phyloP scores from a whole-genome alignment of 2,888 invertebrate species.

The Clistopyga incitator region DNA sequence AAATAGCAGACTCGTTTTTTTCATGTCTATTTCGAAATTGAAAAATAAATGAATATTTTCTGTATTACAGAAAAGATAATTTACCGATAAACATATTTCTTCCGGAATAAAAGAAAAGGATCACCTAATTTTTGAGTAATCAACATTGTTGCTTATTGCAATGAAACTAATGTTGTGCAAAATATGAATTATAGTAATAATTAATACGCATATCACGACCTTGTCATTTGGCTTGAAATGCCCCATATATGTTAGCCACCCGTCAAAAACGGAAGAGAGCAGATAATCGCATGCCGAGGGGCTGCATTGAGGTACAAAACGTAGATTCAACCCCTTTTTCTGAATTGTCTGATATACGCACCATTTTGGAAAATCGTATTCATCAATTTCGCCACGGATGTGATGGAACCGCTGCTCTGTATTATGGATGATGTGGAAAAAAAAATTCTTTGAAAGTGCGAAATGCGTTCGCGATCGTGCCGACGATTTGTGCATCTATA shows the following conservation, averaged over 20 bases:
- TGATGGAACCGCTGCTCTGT: background rate
- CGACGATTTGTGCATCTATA: background rate
- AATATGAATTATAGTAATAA: too few relatives aligned
- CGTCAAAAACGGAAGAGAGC: background rate
- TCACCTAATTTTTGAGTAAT: too few relatives aligned
- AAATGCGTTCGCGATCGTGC: background rate
- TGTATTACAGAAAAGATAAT: too few relatives aligned
- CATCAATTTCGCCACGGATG: background rate
- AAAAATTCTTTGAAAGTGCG: constrained; percentile 3
- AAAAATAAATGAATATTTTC: too few relatives aligned
- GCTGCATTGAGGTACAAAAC: constrained; percentile 21
- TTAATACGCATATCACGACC: too few relatives aligned
- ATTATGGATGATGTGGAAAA: background rate
- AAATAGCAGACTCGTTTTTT: too few relatives aligned
- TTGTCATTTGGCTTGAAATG: too few relatives aligned
- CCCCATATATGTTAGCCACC: background rate
- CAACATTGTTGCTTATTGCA: too few relatives aligned
- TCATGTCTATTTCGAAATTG: too few relatives aligned
- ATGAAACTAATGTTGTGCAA: too few relatives aligned
- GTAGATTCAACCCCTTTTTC: constrained; percentile 51
- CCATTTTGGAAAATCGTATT: constrained; percentile 32
- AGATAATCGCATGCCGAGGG: constrained; percentile 7
- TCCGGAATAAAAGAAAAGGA: too few relatives aligned
- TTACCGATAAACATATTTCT: too few relatives aligned
- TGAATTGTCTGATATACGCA: background rate